These are phyloP conservation scores for Corydoras maculifer DNA, from an alignment of 2,113 vertebrate genomes.

Conservation along the genomic window DNA sequence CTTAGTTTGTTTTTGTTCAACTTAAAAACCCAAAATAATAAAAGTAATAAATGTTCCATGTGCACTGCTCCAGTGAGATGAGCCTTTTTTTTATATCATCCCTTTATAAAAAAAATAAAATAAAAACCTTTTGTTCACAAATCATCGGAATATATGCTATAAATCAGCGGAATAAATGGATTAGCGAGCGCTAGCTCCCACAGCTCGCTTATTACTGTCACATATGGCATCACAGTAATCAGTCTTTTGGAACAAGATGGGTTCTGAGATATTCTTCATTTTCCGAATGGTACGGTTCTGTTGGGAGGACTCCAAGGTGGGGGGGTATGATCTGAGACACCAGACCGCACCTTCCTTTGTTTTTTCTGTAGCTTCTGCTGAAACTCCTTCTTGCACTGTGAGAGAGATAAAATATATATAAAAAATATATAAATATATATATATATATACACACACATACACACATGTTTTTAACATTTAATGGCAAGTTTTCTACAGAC, in stretches of 20 bases:
- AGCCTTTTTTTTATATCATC: too few species aligned
- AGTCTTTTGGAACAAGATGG: neutral
- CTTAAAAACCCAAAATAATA: too few species aligned
- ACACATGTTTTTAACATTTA: too few species aligned
- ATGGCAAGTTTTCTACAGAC: neutral
- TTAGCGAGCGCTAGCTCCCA: neutral
- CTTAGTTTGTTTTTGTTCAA: too few species aligned
- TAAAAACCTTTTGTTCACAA: too few species aligned
- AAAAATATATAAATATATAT: too few species aligned
- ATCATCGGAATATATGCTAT: too few species aligned
- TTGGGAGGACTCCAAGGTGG: conserved; percentile 87
- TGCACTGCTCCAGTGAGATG: too few species aligned
- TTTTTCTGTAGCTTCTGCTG: conserved; percentile 67
- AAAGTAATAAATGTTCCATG: too few species aligned
- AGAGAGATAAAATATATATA: conserved; percentile 3
- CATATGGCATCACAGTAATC: neutral
- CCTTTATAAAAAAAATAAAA: too few species aligned
- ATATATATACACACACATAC: too few species aligned
- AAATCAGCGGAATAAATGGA: neutral
- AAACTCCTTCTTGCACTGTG: conserved; percentile 76
- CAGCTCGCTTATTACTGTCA: conserved; percentile 3
- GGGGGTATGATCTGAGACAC: conserved; percentile 56
- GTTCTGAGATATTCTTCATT: conserved; percentile 45
- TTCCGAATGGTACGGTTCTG: conserved; percentile 70
- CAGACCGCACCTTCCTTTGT: conserved; percentile 61